phyloP scores from a whole-genome alignment of 1,140 invertebrate species.

The Halesus radiatus region DNA sequence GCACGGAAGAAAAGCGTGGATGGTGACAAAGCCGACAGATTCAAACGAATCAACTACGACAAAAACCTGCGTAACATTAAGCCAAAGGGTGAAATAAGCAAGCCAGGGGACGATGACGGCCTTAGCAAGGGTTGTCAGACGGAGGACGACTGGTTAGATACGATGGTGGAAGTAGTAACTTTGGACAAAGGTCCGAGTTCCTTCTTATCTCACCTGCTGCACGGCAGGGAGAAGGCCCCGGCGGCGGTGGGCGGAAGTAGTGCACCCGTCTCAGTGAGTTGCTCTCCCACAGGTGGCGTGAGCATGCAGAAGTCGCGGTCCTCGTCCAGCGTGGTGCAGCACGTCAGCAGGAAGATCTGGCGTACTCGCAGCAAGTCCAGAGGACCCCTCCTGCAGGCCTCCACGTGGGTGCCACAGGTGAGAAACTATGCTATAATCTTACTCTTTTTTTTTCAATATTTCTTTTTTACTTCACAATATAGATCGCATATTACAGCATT shows the following conservation, averaged over 20 bases:
- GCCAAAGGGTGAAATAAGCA: constrained; percentile 81
- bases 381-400: constrained; percentile 71
- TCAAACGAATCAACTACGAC: constrained; percentile 91
- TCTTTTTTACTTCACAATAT: neutral
- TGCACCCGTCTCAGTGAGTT: constrained; percentile 74
- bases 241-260: constrained; percentile 60
- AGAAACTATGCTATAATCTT: constrained; percentile 62
- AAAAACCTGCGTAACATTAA: constrained; percentile 87
- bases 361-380: constrained; percentile 85
- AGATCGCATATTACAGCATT: neutral
- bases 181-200: constrained; percentile 59
- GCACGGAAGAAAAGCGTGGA: constrained; percentile 88
- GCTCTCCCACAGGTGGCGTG: constrained; percentile 73
- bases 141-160: constrained; percentile 78
- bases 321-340: constrained; percentile 86
- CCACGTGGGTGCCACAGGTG: constrained; percentile 87
- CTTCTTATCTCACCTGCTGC: constrained; percentile 58
- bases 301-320: constrained; percentile 91
- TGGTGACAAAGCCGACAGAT: constrained; percentile 83
- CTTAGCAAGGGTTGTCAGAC: constrained; percentile 82
- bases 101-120: constrained; percentile 80
- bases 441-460: constrained; percentile 31
- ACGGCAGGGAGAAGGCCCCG: constrained; percentile 64
- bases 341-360: constrained; percentile 88
- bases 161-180: constrained; percentile 63